phyloP scores from a whole-genome alignment of 2,888 invertebrate species.

The Invenusta paracnida region DNA sequence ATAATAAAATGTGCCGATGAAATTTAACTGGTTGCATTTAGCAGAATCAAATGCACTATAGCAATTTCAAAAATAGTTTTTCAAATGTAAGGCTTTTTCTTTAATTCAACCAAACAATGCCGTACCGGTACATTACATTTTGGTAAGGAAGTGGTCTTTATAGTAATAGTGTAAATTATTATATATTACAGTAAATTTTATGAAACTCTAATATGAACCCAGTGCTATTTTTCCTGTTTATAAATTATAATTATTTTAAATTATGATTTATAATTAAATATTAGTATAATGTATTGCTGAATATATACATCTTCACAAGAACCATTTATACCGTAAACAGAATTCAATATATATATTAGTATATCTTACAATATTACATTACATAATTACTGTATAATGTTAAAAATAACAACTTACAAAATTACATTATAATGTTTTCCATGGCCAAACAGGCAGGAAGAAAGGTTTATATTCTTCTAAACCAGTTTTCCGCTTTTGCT shows the following conservation, averaged over 20 bases:
- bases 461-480: not conserved
- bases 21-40: not conserved
- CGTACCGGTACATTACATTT: not conserved
- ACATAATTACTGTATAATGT: not conserved
- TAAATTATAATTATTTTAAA: not conserved
- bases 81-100: not conserved
- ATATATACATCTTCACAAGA: not conserved
- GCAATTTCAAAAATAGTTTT: not conserved
- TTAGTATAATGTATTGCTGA: not conserved
- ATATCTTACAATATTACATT: not conserved
- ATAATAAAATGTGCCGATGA: not conserved
- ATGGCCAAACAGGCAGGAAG: not conserved
- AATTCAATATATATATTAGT: not conserved
- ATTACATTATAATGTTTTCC: not conserved
- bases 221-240: not conserved
- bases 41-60: not conserved
- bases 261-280: not conserved
- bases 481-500: not conserved
- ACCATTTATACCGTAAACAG: not conserved
- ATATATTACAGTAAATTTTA: not conserved
- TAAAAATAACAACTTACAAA: not conserved
- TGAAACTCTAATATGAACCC: not conserved
- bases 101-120: not conserved
- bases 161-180: not conserved
- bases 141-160: not conserved